These are phyloP conservation scores for Parascotia fuliginaria DNA, from an alignment of 2,888 invertebrate species.

Conservation along the genomic window DNA sequence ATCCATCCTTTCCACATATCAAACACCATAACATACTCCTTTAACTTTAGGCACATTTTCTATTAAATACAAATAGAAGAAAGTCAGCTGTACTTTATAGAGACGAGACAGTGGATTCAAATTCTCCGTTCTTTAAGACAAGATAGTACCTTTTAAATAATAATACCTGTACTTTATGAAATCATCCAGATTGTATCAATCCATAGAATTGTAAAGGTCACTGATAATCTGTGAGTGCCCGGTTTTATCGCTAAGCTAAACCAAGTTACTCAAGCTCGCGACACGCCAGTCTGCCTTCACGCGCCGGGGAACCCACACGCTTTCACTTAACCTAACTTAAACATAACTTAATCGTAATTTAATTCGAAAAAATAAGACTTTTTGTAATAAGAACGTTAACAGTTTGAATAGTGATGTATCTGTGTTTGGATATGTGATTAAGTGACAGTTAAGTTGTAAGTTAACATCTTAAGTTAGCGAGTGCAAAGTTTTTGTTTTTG, in stretches of 20 bases:
- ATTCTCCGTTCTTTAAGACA: too few species aligned
- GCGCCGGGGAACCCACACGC: constrained; percentile 54
- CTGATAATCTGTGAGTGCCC: constrained; percentile 39
- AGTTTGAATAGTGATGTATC: constrained; percentile 23
- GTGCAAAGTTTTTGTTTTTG: constrained; percentile 57
- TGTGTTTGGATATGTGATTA: constrained; percentile 12
- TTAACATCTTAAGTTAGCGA: constrained; percentile 39
- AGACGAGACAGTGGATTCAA: too few species aligned
- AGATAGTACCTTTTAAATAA: too few species aligned
- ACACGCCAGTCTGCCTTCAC: constrained; percentile 53
- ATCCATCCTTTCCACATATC: too few species aligned
- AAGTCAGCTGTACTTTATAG: too few species aligned
- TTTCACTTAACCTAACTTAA: constrained; percentile 27
- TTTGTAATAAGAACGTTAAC: constrained; percentile 21
- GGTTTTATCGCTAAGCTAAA: constrained; percentile 42
- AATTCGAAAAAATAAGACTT: constrained; percentile 46
- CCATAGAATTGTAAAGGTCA: constrained; percentile 32
- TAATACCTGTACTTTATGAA: constrained; percentile 24
- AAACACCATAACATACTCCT: too few species aligned
- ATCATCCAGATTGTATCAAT: constrained; percentile 36
- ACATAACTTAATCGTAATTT: constrained; percentile 47
- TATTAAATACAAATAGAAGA: too few species aligned
- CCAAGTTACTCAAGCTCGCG: constrained; percentile 35
- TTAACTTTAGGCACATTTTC: too few species aligned
- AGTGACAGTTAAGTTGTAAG: constrained; percentile 40